Conservation (phyloP, 1,140 invertebrate genomes). For the Scaptomyza pallida region DNA sequence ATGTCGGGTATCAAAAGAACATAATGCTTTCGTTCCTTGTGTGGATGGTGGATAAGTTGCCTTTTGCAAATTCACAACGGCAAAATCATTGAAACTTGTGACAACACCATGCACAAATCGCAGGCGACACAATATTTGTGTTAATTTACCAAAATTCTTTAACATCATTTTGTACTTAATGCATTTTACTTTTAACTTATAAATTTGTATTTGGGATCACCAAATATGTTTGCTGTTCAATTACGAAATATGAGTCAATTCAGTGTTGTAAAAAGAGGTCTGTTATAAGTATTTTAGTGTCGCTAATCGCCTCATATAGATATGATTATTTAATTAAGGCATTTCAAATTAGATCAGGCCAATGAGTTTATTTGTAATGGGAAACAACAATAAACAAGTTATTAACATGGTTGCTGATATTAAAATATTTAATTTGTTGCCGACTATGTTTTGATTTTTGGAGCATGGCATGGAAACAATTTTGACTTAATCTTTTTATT, state of each 20-base stretch:
- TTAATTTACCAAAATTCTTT: slow-evolving; percentile 55
- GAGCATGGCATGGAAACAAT: too few species aligned
- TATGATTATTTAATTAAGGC: neutral
- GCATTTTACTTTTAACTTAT: slow-evolving; percentile 41
- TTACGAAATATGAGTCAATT: slow-evolving; percentile 63
- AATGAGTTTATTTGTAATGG: too few species aligned
- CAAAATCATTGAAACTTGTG: slow-evolving; percentile 28
- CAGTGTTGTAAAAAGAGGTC: slow-evolving; percentile 52
- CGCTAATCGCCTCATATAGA: neutral
- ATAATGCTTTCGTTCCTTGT: slow-evolving; percentile 20
- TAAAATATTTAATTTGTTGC: too few species aligned
- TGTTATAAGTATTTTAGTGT: neutral
- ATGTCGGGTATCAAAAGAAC: neutral
- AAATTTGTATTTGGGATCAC: slow-evolving; percentile 7
- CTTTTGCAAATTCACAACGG: neutral
- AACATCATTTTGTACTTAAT: slow-evolving; percentile 58
- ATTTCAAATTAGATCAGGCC: neutral
- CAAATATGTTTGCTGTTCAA: slow-evolving; percentile 14
- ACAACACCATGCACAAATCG: slow-evolving; percentile 9
- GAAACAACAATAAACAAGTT: too few species aligned
- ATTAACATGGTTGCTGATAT: neutral
- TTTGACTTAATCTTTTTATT: too few species aligned
- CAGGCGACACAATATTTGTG: slow-evolving; percentile 38
- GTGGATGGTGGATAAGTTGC: neutral
- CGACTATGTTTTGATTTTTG: too few species aligned